Conservation (phyloP, 2,113 vertebrate genomes). For the Archilochus colubris region DNA sequence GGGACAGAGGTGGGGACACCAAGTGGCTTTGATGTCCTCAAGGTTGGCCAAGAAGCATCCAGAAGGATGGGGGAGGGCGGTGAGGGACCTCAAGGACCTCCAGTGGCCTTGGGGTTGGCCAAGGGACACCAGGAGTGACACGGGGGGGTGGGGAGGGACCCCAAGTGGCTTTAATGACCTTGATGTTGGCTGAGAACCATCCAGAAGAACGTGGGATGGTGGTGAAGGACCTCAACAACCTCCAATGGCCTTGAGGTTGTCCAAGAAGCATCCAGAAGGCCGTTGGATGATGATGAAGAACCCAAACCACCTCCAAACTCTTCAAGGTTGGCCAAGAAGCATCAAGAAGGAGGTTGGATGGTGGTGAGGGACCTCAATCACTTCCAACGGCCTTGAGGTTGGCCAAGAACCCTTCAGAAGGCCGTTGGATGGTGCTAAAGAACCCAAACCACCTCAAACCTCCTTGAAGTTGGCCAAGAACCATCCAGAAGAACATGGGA, state of each 20-base stretch:
- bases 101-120: no score
- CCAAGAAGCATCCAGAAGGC: no score
- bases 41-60: neutral
- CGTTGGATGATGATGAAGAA: accelerated
- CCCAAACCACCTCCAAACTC: accelerated
- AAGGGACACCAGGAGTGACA: neutral
- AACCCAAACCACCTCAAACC: neutral
- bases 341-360: accelerated
- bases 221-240: neutral
- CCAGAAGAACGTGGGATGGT: neutral
- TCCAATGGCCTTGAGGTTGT: accelerated
- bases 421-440: accelerated
- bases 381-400: accelerated
- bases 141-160: no score
- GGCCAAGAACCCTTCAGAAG: no score
- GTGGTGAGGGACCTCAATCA: accelerated
- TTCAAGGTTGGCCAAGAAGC: no score
- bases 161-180: no score
- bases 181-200: neutral
- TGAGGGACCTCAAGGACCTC: neutral
- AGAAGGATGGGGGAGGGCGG: no score
- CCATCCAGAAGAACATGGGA: neutral
- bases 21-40: neutral
- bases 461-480: no score
- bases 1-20: no score